Evolutionary conservation across 2,113 vertebrate species (phyloP).

Genomic region (Microcebus murinus): DNA sequence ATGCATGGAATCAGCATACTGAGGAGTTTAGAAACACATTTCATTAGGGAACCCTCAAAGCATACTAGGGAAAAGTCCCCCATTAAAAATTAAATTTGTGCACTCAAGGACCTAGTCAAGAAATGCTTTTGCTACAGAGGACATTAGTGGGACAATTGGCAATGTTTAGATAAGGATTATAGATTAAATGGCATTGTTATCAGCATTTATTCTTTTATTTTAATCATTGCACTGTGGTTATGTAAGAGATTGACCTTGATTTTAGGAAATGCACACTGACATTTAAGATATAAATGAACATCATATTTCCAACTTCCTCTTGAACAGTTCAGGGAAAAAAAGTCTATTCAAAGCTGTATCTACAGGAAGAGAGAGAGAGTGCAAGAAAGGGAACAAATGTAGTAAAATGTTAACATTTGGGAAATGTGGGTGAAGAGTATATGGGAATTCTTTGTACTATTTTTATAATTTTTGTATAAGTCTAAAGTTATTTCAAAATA

Average conservation of each 20-base stretch:
- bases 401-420: not conserved
- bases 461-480: not conserved
- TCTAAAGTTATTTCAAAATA: conserved; percentile 39
- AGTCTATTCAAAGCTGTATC: not conserved
- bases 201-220: not conserved
- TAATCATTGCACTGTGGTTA: not conserved
- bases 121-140: not conserved
- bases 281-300: not conserved
- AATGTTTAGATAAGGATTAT: not conserved
- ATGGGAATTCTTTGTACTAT: not conserved
- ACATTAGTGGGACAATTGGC: not conserved
- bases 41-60: not conserved
- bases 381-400: not conserved
- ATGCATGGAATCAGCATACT: not conserved
- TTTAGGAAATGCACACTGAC: conserved; percentile 11
- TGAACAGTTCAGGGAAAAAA: not conserved
- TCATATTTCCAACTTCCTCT: not conserved
- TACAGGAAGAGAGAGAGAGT: not conserved
- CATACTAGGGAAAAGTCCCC: not conserved
- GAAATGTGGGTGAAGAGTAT: not conserved
- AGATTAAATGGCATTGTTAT: not conserved
- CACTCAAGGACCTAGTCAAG: not conserved
- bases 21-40: not conserved
- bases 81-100: conserved; percentile 50
- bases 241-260: not conserved